phyloP scores from a whole-genome alignment of 2,113 vertebrate genomes.

The Brachyhypopomus occidentalis region DNA sequence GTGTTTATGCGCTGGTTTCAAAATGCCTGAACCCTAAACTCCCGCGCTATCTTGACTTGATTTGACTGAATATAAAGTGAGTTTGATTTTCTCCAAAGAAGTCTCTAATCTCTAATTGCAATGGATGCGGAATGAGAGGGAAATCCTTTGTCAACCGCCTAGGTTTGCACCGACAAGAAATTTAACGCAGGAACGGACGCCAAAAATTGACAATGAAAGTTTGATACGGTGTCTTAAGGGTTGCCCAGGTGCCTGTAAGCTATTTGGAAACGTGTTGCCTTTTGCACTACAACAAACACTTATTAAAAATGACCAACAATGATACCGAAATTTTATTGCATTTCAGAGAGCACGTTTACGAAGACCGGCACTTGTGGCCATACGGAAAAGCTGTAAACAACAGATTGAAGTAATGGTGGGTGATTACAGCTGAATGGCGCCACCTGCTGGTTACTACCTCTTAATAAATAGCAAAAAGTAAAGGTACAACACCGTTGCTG shows the following conservation, averaged over 20 bases:
- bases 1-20: slow-evolving; percentile 32
- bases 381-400: slow-evolving; percentile 28
- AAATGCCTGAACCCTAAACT: slow-evolving; percentile 32
- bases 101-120: slow-evolving; percentile 55
- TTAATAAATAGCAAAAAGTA: not conserved
- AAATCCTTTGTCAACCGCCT: slow-evolving; percentile 6
- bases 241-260: not conserved
- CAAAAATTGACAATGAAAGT: not conserved
- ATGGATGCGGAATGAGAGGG: slow-evolving; percentile 32
- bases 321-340: not conserved
- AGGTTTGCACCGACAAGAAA: not conserved
- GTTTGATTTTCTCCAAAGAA: slow-evolving; percentile 37
- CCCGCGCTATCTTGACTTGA: slow-evolving; percentile 37
- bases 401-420: not conserved
- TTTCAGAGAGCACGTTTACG: slow-evolving; percentile 31
- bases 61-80: slow-evolving; percentile 51
- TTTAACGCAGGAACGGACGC: not conserved
- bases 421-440: slow-evolving; percentile 22
- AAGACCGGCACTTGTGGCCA: slow-evolving; percentile 8
- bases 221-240: not conserved
- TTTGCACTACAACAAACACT: not conserved
- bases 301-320: not conserved
- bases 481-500: no score
- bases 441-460: slow-evolving; percentile 38
- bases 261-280: not conserved